Percentiles rank a stretch among this genome's conserved stretches.
Conservation (phyloP, 2,113 vertebrate species). For the Oncorhynchus masou region DNA sequence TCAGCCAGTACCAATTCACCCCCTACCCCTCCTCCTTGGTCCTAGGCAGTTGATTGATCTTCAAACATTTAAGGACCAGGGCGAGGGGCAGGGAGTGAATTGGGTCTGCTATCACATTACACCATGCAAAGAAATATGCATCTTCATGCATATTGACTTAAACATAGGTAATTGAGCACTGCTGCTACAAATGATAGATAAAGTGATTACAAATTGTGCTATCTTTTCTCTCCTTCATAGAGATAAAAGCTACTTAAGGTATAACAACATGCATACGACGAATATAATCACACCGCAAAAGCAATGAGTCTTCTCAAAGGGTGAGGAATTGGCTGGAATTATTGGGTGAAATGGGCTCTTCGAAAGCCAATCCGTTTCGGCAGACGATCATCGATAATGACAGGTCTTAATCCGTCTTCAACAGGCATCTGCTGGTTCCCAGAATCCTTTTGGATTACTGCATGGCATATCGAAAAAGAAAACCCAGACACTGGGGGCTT, state of each 20-base stretch:
- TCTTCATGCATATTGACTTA: background rate
- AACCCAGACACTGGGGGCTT: conserved; percentile 41
- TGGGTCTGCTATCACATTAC: no score
- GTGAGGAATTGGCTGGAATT: background rate
- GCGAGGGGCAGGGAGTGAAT: no score
- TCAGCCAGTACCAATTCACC: no score
- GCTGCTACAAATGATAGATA: background rate
- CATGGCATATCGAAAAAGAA: conserved; percentile 18
- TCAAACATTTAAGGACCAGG: no score
- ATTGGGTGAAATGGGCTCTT: background rate
- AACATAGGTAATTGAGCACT: background rate
- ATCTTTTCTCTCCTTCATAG: background rate
- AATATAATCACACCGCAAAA: background rate
- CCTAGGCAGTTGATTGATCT: no score
- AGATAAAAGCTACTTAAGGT: background rate
- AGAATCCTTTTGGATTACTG: conserved; percentile 31
- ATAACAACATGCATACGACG: background rate
- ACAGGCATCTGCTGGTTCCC: background rate
- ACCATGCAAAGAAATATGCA: no score
- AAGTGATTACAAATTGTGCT: no score
- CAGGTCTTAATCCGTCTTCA: conserved; percentile 6
- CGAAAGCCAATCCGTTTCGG: background rate
- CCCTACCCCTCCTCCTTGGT: no score
- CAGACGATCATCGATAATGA: conserved; percentile 1
- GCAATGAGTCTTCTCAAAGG: background rate